Conservation (phyloP, 2,888 invertebrate genomes). For the Caradrina clavipalpis region DNA sequence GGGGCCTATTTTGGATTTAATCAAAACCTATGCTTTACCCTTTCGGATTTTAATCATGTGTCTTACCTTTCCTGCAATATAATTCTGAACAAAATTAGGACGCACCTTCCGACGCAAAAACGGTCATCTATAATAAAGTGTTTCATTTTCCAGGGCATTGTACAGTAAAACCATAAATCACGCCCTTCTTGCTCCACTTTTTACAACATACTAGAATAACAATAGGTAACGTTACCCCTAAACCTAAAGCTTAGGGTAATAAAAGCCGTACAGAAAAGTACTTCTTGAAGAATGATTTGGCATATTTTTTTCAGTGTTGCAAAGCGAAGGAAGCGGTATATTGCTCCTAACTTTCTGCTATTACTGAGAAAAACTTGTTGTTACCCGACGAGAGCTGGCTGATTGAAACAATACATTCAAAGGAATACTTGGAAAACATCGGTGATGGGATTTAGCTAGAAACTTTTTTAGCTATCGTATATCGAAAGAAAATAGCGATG, state of each 20-base stretch:
- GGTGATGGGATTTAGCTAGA: constrained; percentile 20
- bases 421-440: constrained; percentile 33
- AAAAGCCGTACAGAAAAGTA: constrained; percentile 42
- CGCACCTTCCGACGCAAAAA: constrained; percentile 11
- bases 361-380: constrained; percentile 47
- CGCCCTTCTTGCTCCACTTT: constrained; percentile 33
- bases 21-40: background rate
- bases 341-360: constrained; percentile 53
- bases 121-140: constrained; percentile 21
- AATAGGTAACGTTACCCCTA: constrained; percentile 32
- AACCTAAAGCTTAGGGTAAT: constrained; percentile 38
- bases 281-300: constrained; percentile 57
- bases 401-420: constrained; percentile 49
- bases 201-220: constrained; percentile 53
- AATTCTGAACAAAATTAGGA: constrained; percentile 15
- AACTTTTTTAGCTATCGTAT: constrained; percentile 30
- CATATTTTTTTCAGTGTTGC: constrained; percentile 45
- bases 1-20: background rate
- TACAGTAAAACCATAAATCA: constrained; percentile 48
- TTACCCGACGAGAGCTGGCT: constrained; percentile 23
- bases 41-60: background rate
- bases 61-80: background rate
- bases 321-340: constrained; percentile 37
- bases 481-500: constrained; percentile 20
- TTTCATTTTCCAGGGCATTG: constrained; percentile 34